Conservation (phyloP, 2,113 vertebrate species). For the Ciconia stormi region DNA sequence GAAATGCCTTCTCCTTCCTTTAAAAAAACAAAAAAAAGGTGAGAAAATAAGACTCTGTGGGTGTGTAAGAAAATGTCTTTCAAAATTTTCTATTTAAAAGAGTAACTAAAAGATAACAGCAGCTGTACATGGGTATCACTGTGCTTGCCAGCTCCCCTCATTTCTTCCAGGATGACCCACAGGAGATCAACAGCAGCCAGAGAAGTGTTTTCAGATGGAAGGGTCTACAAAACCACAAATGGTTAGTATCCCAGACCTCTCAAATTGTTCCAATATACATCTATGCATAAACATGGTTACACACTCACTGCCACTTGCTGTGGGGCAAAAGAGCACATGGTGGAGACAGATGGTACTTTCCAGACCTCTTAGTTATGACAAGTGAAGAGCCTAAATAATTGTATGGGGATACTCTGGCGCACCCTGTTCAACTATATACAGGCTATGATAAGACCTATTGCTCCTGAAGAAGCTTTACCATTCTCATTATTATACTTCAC, state of each 20-base stretch:
- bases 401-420: too few relatives aligned
- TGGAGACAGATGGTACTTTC: neutral
- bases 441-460: neutral
- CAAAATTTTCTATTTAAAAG: neutral
- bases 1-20: neutral
- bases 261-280: neutral
- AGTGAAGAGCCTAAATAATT: neutral
- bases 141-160: neutral
- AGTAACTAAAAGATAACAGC: neutral
- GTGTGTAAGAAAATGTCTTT: neutral
- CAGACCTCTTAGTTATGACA: neutral
- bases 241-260: neutral
- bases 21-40: neutral
- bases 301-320: neutral
- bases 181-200: neutral
- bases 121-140: neutral
- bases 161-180: neutral
- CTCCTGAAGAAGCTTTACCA: neutral
- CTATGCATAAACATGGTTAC: neutral
- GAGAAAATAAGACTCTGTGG: neutral
- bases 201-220: neutral
- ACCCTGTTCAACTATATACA: neutral
- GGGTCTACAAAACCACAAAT: neutral
- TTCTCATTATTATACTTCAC: neutral
- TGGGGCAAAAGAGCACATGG: neutral